These are phyloP conservation scores for Ectemnius continuus DNA, from an alignment of 2,888 invertebrate species.

Conservation along the genomic window DNA sequence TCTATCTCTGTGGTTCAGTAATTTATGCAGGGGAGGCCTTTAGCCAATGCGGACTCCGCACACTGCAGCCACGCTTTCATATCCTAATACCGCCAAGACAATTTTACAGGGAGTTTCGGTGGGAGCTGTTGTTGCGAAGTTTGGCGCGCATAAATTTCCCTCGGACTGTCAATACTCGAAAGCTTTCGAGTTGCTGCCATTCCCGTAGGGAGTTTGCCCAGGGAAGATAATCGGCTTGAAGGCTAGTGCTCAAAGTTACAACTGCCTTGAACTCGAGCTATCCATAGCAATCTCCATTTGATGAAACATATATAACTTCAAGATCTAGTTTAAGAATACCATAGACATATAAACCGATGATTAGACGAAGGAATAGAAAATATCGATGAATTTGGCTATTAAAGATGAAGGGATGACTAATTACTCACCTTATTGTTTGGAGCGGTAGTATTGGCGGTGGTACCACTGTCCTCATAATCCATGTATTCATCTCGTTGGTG, in stretches of 20 bases:
- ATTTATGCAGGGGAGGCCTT: constrained; percentile 9
- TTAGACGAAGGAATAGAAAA: too few species aligned
- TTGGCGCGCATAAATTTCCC: constrained; percentile 21
- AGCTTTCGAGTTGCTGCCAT: constrained; percentile 10
- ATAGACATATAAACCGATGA: too few species aligned
- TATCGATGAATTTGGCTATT: too few species aligned
- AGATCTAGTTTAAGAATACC: too few species aligned
- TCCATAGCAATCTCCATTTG: neutral
- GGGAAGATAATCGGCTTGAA: constrained; percentile 15
- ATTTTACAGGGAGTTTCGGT: neutral
- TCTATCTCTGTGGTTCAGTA: neutral
- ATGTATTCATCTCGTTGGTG: constrained; percentile 62
- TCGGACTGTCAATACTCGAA: neutral
- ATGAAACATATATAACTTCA: constrained; percentile 20
- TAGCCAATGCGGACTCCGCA: neutral
- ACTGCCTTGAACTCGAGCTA: constrained; percentile 16
- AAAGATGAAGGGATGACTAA: too few species aligned
- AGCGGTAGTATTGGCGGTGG: constrained; percentile 51
- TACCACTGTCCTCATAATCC: constrained; percentile 67
- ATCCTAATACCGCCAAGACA: constrained; percentile 10
- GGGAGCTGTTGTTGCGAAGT: constrained; percentile 1
- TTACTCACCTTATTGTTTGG: constrained; percentile 70
- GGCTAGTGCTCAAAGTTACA: constrained; percentile 21
- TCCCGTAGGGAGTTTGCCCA: constrained; percentile 9
- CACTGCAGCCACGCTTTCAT: constrained; percentile 14